These are phyloP conservation scores for Homarus gammarus DNA, from an alignment of 2,888 invertebrate species.

Conservation along the genomic window DNA sequence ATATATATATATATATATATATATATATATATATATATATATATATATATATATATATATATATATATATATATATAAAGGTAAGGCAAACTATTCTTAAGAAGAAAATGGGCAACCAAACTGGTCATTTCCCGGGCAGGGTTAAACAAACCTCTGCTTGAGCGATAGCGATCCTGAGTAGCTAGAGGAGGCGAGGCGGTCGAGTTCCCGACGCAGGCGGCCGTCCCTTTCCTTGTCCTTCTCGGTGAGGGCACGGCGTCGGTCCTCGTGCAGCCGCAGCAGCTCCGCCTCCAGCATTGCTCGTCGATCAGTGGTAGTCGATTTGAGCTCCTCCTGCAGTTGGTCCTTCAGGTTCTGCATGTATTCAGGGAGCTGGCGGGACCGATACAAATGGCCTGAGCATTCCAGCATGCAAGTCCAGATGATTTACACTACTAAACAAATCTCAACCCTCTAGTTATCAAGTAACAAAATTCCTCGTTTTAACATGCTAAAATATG, in stretches of 20 bases:
- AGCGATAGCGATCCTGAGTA: constrained; percentile 75
- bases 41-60: neutral
- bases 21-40: neutral
- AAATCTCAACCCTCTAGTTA: constrained; percentile 31
- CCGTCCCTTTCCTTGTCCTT: constrained; percentile 78
- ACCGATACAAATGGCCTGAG: constrained; percentile 68
- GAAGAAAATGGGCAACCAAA: constrained; percentile 18
- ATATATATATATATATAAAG: neutral
- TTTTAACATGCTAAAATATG: constrained; percentile 59
- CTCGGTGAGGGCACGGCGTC: constrained; percentile 78
- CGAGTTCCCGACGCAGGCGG: constrained; percentile 77
- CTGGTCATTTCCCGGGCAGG: constrained; percentile 57
- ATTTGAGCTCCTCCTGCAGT: constrained; percentile 77
- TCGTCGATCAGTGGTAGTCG: constrained; percentile 77
- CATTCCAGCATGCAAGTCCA: constrained; percentile 47
- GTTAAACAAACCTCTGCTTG: constrained; percentile 74
- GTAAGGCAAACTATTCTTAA: neutral
- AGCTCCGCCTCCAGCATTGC: constrained; percentile 75
- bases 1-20: too few relatives aligned
- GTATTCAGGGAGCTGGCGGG: constrained; percentile 77
- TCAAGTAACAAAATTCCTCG: constrained; percentile 39
- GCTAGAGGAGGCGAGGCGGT: constrained; percentile 76
- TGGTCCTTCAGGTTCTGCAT: constrained; percentile 78
- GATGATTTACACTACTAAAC: neutral
- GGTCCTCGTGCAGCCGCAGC: constrained; percentile 77